Conservation (phyloP, 2,888 invertebrate genomes). For the Morpho helenor region DNA sequence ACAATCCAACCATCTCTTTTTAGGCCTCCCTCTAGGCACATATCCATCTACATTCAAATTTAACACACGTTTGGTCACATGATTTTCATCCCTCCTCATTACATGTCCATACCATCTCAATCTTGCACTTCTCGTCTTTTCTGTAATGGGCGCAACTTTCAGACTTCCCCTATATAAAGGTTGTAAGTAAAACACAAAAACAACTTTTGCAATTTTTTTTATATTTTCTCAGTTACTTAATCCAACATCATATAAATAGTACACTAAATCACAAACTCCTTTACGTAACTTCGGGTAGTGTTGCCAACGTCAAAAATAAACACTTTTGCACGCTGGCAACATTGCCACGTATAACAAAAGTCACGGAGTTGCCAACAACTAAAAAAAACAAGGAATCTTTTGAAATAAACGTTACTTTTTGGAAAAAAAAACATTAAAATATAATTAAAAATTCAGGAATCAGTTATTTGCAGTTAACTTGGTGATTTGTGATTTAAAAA, state of each 20-base stretch:
- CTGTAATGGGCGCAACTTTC: no score
- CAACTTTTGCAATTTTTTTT: constrained; percentile 38
- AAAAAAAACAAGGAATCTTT: constrained; percentile 12
- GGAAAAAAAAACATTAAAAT: constrained; percentile 1
- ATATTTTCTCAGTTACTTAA: constrained; percentile 40
- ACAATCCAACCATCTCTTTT: no score
- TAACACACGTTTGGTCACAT: no score
- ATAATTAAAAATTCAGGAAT: not conserved
- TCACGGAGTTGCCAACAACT: constrained; percentile 16
- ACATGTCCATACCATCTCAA: no score
- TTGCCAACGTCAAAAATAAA: constrained; percentile 8
- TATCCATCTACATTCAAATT: no score
- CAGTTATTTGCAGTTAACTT: not conserved
- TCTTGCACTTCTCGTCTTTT: no score
- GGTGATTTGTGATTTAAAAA: no score
- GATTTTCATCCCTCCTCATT: no score
- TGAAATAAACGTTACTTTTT: constrained; percentile 5
- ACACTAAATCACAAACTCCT: constrained; percentile 33
- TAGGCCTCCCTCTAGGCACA: no score
- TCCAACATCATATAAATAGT: constrained; percentile 50
- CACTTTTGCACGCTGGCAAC: constrained; percentile 3
- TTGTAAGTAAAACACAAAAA: constrained; percentile 2
- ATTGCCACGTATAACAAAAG: constrained; percentile 11
- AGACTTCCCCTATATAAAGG: no score
- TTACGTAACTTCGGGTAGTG: constrained; percentile 8